Conservation (phyloP, 2,888 invertebrate species). For the Hirtodrosophila histrioides region DNA sequence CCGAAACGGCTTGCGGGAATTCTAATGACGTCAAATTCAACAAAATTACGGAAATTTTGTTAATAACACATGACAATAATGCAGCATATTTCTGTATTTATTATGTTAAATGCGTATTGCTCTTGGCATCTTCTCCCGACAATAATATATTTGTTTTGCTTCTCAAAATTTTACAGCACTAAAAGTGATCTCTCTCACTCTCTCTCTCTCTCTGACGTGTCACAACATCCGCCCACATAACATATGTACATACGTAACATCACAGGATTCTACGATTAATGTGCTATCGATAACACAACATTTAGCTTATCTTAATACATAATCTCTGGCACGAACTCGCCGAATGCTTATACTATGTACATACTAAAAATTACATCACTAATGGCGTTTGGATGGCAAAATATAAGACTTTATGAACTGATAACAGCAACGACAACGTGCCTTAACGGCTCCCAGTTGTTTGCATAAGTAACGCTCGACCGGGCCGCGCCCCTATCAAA, state of each 20-base stretch:
- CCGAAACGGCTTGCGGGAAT: no score
- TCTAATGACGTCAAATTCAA: no score
- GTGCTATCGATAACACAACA: slow-evolving; percentile 7
- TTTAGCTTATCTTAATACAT: slow-evolving; percentile 25
- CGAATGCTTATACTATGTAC: neutral
- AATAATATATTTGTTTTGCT: no score
- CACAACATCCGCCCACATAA: neutral
- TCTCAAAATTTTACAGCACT: no score
- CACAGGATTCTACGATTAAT: slow-evolving; percentile 7
- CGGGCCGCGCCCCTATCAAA: slow-evolving; percentile 37
- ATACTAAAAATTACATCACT: slow-evolving; percentile 44
- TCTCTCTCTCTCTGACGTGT: neutral
- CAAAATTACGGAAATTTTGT: no score
- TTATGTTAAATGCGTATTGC: no score
- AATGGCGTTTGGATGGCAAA: slow-evolving; percentile 11
- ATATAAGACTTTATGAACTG: slow-evolving; percentile 39
- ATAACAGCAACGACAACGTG: slow-evolving; percentile 33
- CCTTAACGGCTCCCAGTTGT: slow-evolving; percentile 25
- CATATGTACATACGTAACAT: neutral
- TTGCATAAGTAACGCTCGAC: slow-evolving; percentile 22
- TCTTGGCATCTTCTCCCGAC: no score
- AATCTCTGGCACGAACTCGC: neutral
- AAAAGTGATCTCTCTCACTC: slow-evolving; percentile 2
- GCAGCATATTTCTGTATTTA: no score
- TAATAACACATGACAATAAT: no score